Conservation (phyloP, 1,140 invertebrate genomes). For the Heliconius nattereri region DNA sequence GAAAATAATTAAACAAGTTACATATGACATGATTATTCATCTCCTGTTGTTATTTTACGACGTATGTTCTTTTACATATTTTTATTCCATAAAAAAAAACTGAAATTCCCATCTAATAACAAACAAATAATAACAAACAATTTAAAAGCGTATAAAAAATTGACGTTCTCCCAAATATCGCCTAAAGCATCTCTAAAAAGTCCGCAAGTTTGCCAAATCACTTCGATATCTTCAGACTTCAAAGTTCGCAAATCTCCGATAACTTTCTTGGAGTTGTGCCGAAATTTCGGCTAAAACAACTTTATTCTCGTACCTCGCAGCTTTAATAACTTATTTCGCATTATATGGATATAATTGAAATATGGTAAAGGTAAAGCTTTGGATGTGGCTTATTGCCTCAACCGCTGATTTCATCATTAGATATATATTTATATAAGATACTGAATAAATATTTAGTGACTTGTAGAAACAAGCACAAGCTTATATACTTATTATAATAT, state of each 20-base stretch:
- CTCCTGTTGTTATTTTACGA: not conserved
- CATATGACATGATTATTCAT: not conserved
- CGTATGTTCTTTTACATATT: not conserved
- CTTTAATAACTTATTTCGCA: constrained; percentile 52
- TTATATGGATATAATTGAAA: constrained; percentile 32
- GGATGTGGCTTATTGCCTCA: no score
- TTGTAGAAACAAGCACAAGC: no score
- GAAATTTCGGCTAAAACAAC: constrained; percentile 60
- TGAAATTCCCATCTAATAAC: not conserved
- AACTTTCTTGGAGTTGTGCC: constrained; percentile 68
- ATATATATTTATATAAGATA: no score
- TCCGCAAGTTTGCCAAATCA: constrained; percentile 70
- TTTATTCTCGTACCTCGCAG: constrained; percentile 58
- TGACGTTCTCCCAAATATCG: constrained; percentile 16
- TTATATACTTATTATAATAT: no score
- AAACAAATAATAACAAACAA: not conserved
- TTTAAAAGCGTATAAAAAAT: not conserved
- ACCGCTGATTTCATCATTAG: no score
- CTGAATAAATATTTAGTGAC: no score
- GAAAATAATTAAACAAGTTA: not conserved
- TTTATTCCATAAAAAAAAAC: not conserved
- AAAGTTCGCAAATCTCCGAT: constrained; percentile 56
- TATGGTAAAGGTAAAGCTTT: not conserved
- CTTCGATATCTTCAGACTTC: constrained; percentile 64
- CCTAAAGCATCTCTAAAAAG: constrained; percentile 51